phyloP scores from a whole-genome alignment of 2,113 vertebrate species.

The Microtus montanus region DNA sequence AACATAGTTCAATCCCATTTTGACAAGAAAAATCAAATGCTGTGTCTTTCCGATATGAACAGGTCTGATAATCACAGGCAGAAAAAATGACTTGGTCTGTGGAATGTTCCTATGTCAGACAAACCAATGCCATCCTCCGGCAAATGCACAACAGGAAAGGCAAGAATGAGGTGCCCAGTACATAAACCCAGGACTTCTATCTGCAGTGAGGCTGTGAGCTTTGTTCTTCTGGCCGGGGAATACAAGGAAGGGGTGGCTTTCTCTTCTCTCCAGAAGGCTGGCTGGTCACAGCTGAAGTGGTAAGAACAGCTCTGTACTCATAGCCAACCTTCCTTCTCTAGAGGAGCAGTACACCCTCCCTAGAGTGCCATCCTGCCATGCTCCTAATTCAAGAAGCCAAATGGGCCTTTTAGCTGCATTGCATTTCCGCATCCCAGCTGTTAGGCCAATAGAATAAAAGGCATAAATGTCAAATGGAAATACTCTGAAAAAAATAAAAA shows the following conservation, averaged over 20 bases:
- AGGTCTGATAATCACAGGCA: slow-evolving; percentile 12
- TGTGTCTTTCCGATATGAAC: slow-evolving; percentile 2
- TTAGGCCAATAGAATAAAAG: slow-evolving; percentile 43
- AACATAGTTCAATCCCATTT: slow-evolving; percentile 12
- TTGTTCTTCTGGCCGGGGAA: slow-evolving; percentile 23
- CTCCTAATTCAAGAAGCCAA: slow-evolving; percentile 14
- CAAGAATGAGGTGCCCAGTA: neutral
- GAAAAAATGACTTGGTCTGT: neutral
- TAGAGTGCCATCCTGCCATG: neutral
- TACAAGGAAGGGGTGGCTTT: neutral
- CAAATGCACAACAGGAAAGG: neutral
- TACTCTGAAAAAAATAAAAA: slow-evolving; percentile 28
- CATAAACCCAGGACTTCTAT: neutral
- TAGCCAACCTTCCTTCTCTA: neutral
- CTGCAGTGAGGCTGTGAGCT: neutral
- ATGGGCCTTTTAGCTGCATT: slow-evolving; percentile 16
- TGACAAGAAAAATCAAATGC: slow-evolving; percentile 43
- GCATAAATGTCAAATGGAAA: slow-evolving; percentile 37
- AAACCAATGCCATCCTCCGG: neutral
- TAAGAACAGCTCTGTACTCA: neutral
- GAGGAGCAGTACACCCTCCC: neutral
- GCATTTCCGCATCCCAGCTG: slow-evolving; percentile 40
- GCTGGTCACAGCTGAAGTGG: neutral
- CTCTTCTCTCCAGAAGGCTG: neutral
- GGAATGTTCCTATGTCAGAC: neutral